Base-by-base conservation (phyloP, 1,140 invertebrate species). In the Musca domestica region DNA sequence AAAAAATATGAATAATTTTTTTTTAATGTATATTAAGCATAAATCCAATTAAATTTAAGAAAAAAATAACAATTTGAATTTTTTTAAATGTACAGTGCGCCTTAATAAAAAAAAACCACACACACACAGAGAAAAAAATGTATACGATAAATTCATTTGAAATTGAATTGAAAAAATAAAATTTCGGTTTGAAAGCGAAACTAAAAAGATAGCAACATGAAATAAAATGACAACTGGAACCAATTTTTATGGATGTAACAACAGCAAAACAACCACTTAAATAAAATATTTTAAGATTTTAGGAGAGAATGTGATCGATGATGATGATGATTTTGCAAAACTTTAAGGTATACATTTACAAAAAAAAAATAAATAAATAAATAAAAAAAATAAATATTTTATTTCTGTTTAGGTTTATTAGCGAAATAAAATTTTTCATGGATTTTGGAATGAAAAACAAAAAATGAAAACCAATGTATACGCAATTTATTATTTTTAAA, bases 141-240 rank as follows among this genome's bases (percentile, higher is more conserved):
- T 61, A 61, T 61, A 61, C 56, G 56, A 30, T 30, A 9, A 64
- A 69, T 66, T 65, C 49, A 69, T 61, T 69, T 52, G 25, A 69
- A 69, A 69, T 66, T 58, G 47, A 69, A 67, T 25, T 47, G 17
- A 48, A 4, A 17, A 58, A 6, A 5, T 47, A 52, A 64, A 20
- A 48, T 63, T 63, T 63, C 41, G 46, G 25, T 65, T 10, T 52
- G 51, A 23, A 52, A 22, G 46, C 22, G 47, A 48, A 64, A 48
- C 30, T 47, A 64, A 41, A 63, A 63, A 47, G 5, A 52, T 5
- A 52, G 12, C 12, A 17, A 22, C 7, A 41, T 12, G 10, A 41
- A 41, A 41, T 10, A n/a, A 5, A 5, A 41, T 10, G 34, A 41
- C 34, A 41, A 41, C 34, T 41, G 34, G 34, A 63, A 63, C 27